Evolutionary conservation across 1,140 invertebrate species (phyloP).

Genomic region (Paraescarpia echinospica): DNA sequence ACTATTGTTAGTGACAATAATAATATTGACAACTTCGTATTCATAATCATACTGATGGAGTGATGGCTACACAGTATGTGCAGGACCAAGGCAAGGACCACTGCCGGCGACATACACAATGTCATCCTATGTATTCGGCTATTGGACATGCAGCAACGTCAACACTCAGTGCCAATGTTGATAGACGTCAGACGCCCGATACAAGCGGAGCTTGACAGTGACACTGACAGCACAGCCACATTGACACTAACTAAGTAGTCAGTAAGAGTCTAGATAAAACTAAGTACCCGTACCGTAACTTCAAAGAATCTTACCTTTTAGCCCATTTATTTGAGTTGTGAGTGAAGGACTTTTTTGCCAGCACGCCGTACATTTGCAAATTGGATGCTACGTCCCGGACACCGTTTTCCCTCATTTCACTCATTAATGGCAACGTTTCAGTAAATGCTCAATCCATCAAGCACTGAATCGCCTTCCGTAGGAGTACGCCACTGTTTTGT

Average conservation of each 20-base stretch:
- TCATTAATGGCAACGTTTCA: conserved; percentile 1
- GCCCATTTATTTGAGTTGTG: conserved; percentile 44
- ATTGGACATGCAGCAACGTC: not conserved
- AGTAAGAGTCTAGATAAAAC: no score
- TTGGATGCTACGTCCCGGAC: conserved; percentile 5
- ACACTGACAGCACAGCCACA: not conserved
- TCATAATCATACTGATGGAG: no score
- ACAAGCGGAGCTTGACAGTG: no score
- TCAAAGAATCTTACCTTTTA: conserved; percentile 34
- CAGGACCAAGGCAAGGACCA: no score
- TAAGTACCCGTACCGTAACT: not conserved
- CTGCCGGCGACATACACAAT: no score
- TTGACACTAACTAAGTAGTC: no score
- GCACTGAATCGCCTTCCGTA: not conserved
- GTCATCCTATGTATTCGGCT: no score
- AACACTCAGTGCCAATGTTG: not conserved
- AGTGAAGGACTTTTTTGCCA: conserved; percentile 40
- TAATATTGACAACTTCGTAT: no score
- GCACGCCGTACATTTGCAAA: conserved; percentile 35
- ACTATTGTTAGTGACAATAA: no score
- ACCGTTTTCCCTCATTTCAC: conserved; percentile 13
- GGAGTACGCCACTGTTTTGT: not conserved
- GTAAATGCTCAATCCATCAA: not conserved
- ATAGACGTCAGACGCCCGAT: not conserved
- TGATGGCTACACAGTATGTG: no score